A percentile compares a stretch with the other conserved stretches of the same genome.
phyloP scores from a whole-genome alignment of 2,113 vertebrate species.

The Rana temporaria region DNA sequence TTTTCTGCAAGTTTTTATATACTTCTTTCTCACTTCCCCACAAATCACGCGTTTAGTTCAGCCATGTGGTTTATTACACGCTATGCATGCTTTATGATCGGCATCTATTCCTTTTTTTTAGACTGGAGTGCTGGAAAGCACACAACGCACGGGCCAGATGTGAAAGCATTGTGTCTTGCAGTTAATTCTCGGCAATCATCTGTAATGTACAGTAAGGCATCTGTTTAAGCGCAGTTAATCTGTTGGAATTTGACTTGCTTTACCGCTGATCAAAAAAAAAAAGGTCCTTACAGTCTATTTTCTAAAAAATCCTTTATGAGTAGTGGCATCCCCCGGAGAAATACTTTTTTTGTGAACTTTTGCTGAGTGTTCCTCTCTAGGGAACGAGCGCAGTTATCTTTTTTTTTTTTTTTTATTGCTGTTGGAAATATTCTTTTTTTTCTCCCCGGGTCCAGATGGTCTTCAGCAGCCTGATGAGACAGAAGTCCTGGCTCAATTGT shows the following conservation, averaged over 20 bases:
- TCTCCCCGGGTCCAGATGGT: conserved; percentile 56
- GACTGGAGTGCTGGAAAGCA: neutral
- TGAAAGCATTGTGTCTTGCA: neutral
- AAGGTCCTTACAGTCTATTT: neutral
- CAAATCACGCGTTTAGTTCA: neutral
- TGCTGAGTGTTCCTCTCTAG: conserved; percentile 29
- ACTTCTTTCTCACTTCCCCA: neutral
- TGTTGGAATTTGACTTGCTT: neutral
- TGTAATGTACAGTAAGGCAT: conserved; percentile 20
- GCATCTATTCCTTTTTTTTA: conserved; percentile 4
- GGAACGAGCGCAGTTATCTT: conserved; percentile 8
- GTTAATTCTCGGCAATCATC: conserved; percentile 29
- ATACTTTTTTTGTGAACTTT: conserved; percentile 57
- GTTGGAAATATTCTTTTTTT: neutral
- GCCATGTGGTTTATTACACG: conserved; percentile 15
- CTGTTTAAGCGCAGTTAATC: conserved; percentile 17
- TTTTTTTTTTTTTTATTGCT: conserved; percentile 21
- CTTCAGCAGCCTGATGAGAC: conserved; percentile 54
- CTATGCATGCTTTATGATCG: neutral
- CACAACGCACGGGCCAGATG: conserved; percentile 10
- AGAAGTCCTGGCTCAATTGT: neutral
- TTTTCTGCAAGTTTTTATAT: neutral
- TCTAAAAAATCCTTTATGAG: neutral
- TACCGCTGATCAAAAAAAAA: neutral
- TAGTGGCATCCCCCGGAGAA: conserved; percentile 14